Evolutionary conservation across 2,797 vertebrate genomes (phyloP), one percentile per base, ranked within the genome.

Genomic region (Acanthopagrus latus): DNA sequence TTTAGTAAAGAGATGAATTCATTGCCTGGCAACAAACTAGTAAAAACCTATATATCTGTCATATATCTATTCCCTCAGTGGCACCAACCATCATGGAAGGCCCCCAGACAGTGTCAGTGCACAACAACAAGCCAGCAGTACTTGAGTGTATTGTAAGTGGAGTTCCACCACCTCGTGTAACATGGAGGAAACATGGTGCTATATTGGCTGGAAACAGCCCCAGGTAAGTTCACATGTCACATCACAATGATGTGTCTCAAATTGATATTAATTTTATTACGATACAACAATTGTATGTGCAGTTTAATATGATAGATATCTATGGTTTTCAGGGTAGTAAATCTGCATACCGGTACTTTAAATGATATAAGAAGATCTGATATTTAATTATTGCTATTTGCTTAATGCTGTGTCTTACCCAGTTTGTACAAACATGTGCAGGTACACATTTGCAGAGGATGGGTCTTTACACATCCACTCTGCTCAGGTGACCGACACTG

Each of bases 101-200:
- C n/a, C 82, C 96, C 44, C 94, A 95, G 79, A 82, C 87, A 0
- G 78, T 95, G 56, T 89, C 92, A 3, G 96, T 96, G 66, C 95
- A 88, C 48, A 44, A 97, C 44, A 95, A 96, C 67, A 74, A 94
- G 57, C 95, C 96, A 3, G 78, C 88, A 43, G 66, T 95, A 46
- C 91, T 99, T 67, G 96, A 97, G 83, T 99, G 98, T 82, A 62
- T 85, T 0, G 96, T 95, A 0, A 94, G 94, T 73, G 98, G 98
- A 21, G 92, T 98, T 1, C 98, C 98, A 47, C 12, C 86, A 0
- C 98, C 98, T 1, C 96, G 96, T 13, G 85, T 99, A 69, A 96
- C 97, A 0, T 99, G 98, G 98, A 97, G 98, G 85, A 99, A 98
- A 86, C 96, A 99, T 48, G 98, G 98, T 4, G 90, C 93, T 25